Conservation (phyloP, 1,140 invertebrate species). For the Eriosoma lanigerum region DNA sequence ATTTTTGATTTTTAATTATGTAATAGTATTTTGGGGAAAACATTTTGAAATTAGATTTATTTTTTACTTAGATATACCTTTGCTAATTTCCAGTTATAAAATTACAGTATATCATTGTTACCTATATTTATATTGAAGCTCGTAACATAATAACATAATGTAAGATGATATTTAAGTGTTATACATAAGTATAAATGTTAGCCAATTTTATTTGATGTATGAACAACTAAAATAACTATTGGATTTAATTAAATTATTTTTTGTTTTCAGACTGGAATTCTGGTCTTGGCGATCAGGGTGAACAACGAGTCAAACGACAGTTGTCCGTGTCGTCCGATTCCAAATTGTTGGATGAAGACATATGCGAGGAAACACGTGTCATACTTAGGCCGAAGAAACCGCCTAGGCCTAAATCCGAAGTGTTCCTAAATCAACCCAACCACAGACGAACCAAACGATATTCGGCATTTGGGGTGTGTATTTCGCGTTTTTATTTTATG, state of each 20-base stretch:
- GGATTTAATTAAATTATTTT: no score
- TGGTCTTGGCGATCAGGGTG: conserved; percentile 58
- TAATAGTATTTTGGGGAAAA: no score
- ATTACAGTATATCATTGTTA: neutral
- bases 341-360: conserved; percentile 81
- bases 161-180: no score
- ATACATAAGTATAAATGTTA: no score
- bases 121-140: no score
- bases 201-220: no score
- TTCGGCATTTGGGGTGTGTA: conserved; percentile 86
- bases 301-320: conserved; percentile 74
- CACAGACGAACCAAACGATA: conserved; percentile 78
- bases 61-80: no score
- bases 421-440: conserved; percentile 70
- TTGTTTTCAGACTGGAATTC: conserved; percentile 51
- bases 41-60: no score
- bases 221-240: no score
- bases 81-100: no score
- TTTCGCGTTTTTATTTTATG: neutral
- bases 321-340: conserved; percentile 88
- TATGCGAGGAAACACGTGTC: conserved; percentile 79
- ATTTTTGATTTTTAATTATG: no score
- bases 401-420: conserved; percentile 84
- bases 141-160: no score
- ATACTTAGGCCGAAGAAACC: conserved; percentile 84